Percentiles rank a stretch among this genome's conserved stretches.
Conservation (phyloP, 2,888 invertebrate genomes). For the Glaucopsyche alexis region DNA sequence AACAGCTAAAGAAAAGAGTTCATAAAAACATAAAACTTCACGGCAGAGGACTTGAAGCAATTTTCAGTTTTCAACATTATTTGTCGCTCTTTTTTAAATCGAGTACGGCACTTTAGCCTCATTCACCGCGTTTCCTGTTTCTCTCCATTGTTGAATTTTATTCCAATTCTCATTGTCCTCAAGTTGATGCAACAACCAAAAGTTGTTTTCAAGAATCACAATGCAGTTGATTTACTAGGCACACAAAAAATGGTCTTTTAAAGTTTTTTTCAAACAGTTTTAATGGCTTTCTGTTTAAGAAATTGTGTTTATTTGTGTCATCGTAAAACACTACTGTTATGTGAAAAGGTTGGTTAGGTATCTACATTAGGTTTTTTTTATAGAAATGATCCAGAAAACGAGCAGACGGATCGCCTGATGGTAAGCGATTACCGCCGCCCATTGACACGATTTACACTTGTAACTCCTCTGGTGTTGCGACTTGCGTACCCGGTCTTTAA, state of each 20-base stretch:
- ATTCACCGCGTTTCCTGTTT: not conserved
- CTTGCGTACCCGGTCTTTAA: too few species aligned
- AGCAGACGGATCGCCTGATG: too few species aligned
- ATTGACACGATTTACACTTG: too few species aligned
- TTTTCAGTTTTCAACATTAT: not conserved
- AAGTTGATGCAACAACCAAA: slow-evolving; percentile 12
- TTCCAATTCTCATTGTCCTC: slow-evolving; percentile 1
- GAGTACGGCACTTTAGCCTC: not conserved
- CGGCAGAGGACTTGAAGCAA: not conserved
- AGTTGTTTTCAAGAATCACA: not conserved
- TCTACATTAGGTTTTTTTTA: too few species aligned
- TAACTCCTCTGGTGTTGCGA: too few species aligned
- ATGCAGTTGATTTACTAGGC: not conserved
- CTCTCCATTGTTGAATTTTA: slow-evolving; percentile 9
- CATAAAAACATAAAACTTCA: not conserved
- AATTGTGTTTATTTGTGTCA: not conserved
- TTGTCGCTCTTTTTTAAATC: slow-evolving; percentile 6
- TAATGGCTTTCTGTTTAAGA: not conserved
- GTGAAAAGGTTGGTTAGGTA: too few species aligned
- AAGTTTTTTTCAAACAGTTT: not conserved
- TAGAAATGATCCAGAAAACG: too few species aligned
- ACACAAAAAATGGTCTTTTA: not conserved
- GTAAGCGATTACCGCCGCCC: too few species aligned
- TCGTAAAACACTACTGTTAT: too few species aligned
- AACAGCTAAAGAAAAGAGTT: not conserved